These are phyloP conservation scores for Alosa alosa DNA, from an alignment of 2,113 vertebrate species.

Conservation along the genomic window DNA sequence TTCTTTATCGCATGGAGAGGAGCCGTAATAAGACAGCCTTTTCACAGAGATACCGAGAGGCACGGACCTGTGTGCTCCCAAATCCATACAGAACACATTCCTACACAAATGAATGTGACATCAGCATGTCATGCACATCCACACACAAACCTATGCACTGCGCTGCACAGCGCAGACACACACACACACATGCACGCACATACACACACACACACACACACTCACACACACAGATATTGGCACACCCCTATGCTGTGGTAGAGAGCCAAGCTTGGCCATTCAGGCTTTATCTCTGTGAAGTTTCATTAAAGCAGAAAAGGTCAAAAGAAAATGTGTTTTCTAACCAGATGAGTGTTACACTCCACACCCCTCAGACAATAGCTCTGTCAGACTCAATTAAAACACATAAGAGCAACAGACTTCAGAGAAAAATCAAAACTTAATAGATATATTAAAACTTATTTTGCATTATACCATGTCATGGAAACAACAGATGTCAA, in stretches of 20 bases:
- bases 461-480: neutral
- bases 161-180: slow-evolving; percentile 9
- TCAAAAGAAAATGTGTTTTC: slow-evolving; percentile 55
- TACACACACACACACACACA: slow-evolving; percentile 25
- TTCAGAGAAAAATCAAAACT: neutral
- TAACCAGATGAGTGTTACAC: slow-evolving; percentile 22
- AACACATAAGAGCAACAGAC: neutral
- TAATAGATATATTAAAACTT: neutral
- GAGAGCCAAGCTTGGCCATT: slow-evolving; percentile 51
- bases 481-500: neutral
- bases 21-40: neutral
- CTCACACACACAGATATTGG: neutral
- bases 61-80: neutral
- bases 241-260: slow-evolving; percentile 23
- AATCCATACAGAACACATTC: neutral
- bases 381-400: neutral
- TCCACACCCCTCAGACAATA: slow-evolving; percentile 15
- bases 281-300: slow-evolving; percentile 63
- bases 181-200: no score
- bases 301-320: slow-evolving; percentile 69
- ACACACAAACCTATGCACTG: neutral
- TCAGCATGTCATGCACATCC: slow-evolving; percentile 1
- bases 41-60: neutral
- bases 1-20: slow-evolving; percentile 32
- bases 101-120: neutral